Evolutionary conservation across 2,888 invertebrate species (phyloP), one percentile per base, ranked within the genome.

Genomic region (Adela reaumurella): DNA sequence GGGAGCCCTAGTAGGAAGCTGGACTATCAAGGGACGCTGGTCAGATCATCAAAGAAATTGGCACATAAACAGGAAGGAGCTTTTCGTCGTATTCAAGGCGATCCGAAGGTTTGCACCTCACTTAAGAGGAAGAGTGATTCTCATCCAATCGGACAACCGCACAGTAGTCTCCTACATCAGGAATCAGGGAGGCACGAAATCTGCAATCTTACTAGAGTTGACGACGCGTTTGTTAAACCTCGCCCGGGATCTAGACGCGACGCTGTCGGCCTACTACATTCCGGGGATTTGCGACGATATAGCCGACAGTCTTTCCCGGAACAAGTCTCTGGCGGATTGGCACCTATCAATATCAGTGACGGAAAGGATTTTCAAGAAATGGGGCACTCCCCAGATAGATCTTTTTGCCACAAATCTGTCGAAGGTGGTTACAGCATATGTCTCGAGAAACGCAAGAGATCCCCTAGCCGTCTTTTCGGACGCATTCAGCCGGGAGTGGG

Each of bases 31-130:
- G 1, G 54, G 52, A 0, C 1, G 1, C 1, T 59, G 59, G 59
- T 49, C 49, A 0, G 3, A 17, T 1, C 45, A 51, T 0, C 57
- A 59, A 20, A 1, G 5, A 4, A 1, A 4, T 0, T 59, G 57
- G 56, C 59, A 60, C 17, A 54, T 53, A 46, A 60, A 59, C 48
- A n/a, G 41, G 14, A 60, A 56, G 35, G 58, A 58, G 18, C 20
- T 60, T 0, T 57, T 35, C 14, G 46, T 56, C 0, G 55, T 59
- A 1, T 19, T 19, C 2, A 29, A 55, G n/a, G 18, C 52, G 2
- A 11, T 58, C 3, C 6, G 1, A 1, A n/a, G n/a, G n/a, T n/a
- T n/a, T 24, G 8, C 24, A 24, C 24, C 4, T 6, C 24, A 24
- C 24, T 24, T 24, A 8, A 29, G 19, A 1, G 19, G 28, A 0